These are phyloP conservation scores for Apis dorsata DNA, from an alignment of 1,140 invertebrate species.

Conservation along the genomic window DNA sequence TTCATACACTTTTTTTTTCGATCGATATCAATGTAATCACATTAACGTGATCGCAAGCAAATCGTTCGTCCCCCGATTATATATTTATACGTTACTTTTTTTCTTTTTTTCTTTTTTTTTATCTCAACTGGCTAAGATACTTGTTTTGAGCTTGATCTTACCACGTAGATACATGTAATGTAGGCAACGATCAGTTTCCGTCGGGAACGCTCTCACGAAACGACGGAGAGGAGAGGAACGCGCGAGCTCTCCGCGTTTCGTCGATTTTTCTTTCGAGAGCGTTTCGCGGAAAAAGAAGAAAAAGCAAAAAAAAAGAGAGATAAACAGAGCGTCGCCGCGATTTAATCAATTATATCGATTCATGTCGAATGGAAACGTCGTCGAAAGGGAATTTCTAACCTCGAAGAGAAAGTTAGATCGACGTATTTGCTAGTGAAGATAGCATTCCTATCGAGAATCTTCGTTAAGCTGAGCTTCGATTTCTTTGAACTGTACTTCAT, in stretches of 20 bases:
- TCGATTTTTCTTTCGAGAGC: neutral
- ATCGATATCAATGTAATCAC: neutral
- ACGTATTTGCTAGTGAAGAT: neutral
- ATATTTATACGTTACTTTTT: neutral
- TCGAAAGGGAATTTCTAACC: neutral
- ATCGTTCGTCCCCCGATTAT: constrained; percentile 8
- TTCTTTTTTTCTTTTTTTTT: neutral
- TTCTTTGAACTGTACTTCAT: neutral
- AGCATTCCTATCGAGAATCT: neutral
- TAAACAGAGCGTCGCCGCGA: constrained; percentile 26
- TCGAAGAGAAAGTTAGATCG: neutral
- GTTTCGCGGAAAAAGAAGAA: neutral
- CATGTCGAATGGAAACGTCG: constrained; percentile 69
- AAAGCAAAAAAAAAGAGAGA: neutral
- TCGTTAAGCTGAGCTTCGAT: constrained; percentile 24
- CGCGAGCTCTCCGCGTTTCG: constrained; percentile 20
- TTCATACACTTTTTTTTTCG: neutral
- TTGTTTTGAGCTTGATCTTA: constrained; percentile 77
- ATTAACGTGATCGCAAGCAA: constrained; percentile 7
- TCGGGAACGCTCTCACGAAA: constrained; percentile 39
- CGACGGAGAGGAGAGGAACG: neutral
- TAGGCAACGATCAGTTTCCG: constrained; percentile 73
- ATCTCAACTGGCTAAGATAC: constrained; percentile 71
- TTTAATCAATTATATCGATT: constrained; percentile 53
- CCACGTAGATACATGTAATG: constrained; percentile 74